These are phyloP conservation scores for Rotaria socialis DNA, from an alignment of 2,888 invertebrate species.

Conservation along the genomic window DNA sequence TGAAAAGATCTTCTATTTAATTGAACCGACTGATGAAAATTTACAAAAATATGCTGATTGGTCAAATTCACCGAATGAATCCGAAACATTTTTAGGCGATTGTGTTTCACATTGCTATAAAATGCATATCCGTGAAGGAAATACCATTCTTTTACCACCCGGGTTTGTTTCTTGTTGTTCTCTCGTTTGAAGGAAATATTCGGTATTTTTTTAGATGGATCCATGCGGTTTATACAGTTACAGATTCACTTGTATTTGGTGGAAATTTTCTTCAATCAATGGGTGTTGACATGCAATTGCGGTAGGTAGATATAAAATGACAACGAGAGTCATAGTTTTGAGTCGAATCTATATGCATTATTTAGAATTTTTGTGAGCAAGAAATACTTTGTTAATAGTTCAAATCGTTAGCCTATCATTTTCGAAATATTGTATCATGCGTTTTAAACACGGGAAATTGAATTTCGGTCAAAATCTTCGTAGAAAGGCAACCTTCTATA, in stretches of 20 bases:
- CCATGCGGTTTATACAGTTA: conserved; percentile 92
- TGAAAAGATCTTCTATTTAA: conserved; percentile 92
- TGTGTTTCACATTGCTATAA: conserved; percentile 80
- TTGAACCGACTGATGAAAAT: conserved; percentile 64
- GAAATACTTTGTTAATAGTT: too few species aligned
- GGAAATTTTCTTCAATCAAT: conserved; percentile 94
- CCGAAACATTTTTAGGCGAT: conserved; percentile 81
- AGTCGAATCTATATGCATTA: too few species aligned
- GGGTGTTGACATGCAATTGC: conserved; percentile 87
- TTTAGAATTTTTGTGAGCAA: too few species aligned
- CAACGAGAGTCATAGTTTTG: too few species aligned
- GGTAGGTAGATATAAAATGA: conserved; percentile 67
- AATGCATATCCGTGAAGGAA: conserved; percentile 40
- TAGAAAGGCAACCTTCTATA: too few species aligned
- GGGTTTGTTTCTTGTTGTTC: conserved; percentile 11
- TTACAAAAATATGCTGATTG: conserved; percentile 63
- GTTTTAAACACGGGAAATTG: too few species aligned
- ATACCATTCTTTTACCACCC: conserved; percentile 41
- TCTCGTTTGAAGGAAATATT: background rate
- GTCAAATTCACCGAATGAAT: conserved; percentile 70
- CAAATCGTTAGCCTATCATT: too few species aligned
- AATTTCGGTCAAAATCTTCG: too few species aligned
- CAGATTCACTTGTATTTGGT: conserved; percentile 91
- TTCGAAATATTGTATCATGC: too few species aligned
- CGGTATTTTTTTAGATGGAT: conserved; percentile 69